Evolutionary conservation across 2,797 vertebrate genomes (phyloP).

Genomic region (Sebastes steindachneri): DNA sequence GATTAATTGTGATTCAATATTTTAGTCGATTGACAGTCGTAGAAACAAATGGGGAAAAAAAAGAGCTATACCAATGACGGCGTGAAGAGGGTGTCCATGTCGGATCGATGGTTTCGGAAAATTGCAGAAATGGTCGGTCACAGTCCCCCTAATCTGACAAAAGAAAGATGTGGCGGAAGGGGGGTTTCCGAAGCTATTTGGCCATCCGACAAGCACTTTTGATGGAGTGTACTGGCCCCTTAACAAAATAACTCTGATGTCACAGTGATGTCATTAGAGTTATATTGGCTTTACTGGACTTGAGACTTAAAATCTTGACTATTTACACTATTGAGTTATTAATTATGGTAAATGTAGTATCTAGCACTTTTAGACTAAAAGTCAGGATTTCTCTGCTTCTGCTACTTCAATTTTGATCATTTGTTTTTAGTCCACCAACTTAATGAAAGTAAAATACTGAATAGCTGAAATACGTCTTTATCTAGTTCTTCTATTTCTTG

Average conservation of each 20-base stretch:
- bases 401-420: neutral
- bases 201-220: no score
- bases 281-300: neutral
- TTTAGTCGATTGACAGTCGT: no score
- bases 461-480: neutral
- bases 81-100: neutral
- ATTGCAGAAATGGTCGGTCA: neutral
- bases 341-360: neutral
- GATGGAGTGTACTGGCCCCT: no score
- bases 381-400: neutral
- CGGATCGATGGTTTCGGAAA: neutral
- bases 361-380: neutral
- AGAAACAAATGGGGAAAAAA: neutral
- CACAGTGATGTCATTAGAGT: neutral
- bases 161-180: no score
- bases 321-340: neutral
- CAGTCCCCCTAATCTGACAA: neutral
- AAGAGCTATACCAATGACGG: neutral
- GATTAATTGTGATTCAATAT: no score
- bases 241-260: neutral
- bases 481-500: neutral
- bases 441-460: neutral
- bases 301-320: rapidly evolving
- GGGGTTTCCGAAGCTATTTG: no score
- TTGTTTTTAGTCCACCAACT: neutral